Base-by-base conservation (phyloP, 2,113 vertebrate genomes). In the Cisticola juncidis region DNA sequence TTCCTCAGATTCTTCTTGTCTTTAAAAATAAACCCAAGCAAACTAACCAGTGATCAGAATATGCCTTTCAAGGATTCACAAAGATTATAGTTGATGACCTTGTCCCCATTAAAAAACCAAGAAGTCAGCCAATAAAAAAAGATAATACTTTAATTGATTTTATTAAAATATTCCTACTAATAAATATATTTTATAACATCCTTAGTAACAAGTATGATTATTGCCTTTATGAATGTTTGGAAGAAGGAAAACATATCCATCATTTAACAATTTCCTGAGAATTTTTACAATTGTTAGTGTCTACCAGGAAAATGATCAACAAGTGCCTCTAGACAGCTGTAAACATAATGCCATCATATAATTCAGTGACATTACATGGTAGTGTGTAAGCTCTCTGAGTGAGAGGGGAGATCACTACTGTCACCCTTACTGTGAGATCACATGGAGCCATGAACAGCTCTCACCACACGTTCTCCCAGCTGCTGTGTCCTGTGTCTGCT, bases 251-350 rank as follows among this genome's bases (percentile, higher is more conserved):
- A 90, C 36, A 79, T 28, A 94, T 69, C 48, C 68, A 86, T 95
- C 53, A 87, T 84, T 86, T 65, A 87, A 92, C 66, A 91, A 56
- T 57, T 95, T 95, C 95, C 93, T 86, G 86, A 94, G 76, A 96
- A 69, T 45, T 94, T 96, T 91, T 77, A 88, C 92, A 97, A 85
- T 84, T 89, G 93, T 97, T 97, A 96, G 60, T 86, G 82, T 62
- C 57, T 92, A 57, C 92, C 86, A 96, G 90, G 74, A 96, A 97
- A 96, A 94, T 51, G 86, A 92, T 68, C 87, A 90, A 90, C 54
- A 90, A 88, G 90, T 51, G 78, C 85, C 81, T 56, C 87, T 38
- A 92, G 94, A 81, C 54, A 83, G 80, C 92, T 89, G 61, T 94
- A 93, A 95, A 86, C 61, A 53, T 70, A 85, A 92, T 61, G 54